These are phyloP conservation scores for Tetranychus truncatus DNA, from an alignment of 2,888 invertebrate genomes.

Conservation along the genomic window DNA sequence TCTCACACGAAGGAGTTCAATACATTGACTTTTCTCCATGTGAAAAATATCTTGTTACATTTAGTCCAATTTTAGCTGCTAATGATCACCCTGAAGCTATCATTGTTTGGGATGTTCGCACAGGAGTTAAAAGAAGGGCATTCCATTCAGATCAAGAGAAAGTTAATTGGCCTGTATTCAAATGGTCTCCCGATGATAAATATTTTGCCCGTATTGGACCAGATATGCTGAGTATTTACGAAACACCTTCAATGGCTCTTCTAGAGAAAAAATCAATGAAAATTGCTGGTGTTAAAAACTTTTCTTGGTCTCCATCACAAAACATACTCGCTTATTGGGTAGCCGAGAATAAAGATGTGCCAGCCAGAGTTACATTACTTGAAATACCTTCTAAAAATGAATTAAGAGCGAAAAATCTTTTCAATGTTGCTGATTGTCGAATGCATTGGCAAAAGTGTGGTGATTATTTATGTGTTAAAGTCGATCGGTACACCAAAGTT, in stretches of 20 bases:
- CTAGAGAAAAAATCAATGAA: conserved; percentile 87
- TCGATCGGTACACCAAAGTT: conserved; percentile 68
- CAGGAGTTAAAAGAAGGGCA: conserved; percentile 75
- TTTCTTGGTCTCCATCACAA: conserved; percentile 95
- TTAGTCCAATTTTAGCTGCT: conserved; percentile 53
- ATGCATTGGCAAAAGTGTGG: conserved; percentile 98
- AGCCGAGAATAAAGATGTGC: conserved; percentile 76
- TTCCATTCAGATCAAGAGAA: conserved; percentile 58
- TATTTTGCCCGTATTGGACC: conserved; percentile 75
- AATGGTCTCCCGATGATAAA: conserved; percentile 89
- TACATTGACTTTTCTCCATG: conserved; percentile 94
- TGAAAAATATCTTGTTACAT: conserved; percentile 79
- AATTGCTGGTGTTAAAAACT: conserved; percentile 48
- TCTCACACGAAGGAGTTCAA: conserved; percentile 64
- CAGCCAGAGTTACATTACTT: conserved; percentile 77
- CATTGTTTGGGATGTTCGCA: conserved; percentile 90
- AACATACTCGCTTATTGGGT: conserved; percentile 95
- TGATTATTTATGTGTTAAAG: conserved; percentile 89
- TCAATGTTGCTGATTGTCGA: conserved; percentile 93
- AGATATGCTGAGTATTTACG: conserved; percentile 71
- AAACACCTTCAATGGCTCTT: conserved; percentile 86
- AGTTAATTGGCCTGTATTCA: conserved; percentile 76
- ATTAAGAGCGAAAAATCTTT: conserved; percentile 78
- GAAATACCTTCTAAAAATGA: conserved; percentile 75
- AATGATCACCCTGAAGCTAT: conserved; percentile 53